phyloP scores from a whole-genome alignment of 2,113 vertebrate species.

The Scytalopus superciliaris region DNA sequence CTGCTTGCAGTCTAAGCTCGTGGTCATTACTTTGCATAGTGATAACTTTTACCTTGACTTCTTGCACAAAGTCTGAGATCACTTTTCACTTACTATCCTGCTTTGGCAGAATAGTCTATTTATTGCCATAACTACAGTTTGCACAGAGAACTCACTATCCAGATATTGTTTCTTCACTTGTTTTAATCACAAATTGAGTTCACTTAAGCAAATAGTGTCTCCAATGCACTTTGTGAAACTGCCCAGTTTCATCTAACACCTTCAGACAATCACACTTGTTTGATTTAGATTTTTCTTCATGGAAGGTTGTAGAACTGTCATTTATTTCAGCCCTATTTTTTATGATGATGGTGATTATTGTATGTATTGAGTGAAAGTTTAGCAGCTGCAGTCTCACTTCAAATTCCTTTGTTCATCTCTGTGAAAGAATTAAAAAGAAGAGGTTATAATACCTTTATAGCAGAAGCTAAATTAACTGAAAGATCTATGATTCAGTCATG shows the following conservation, averaged over 20 bases:
- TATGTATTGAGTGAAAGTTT: neutral
- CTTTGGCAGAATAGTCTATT: neutral
- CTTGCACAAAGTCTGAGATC: neutral
- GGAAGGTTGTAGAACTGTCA: neutral
- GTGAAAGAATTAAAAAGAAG: neutral
- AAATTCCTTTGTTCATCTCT: neutral
- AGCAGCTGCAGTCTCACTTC: neutral
- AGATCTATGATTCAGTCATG: neutral
- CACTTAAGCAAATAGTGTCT: neutral
- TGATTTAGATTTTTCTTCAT: neutral
- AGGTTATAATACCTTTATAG: neutral
- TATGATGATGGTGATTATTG: neutral
- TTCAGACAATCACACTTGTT: neutral
- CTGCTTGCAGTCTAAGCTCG: neutral
- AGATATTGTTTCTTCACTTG: neutral
- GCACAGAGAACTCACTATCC: neutral
- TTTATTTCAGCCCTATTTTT: neutral
- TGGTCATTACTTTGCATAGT: neutral
- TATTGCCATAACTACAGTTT: neutral
- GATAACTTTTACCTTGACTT: neutral
- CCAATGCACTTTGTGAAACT: neutral
- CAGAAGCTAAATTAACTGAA: neutral
- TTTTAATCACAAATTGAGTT: neutral
- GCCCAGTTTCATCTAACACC: neutral
- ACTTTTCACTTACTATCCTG: neutral